These are phyloP conservation scores for Brachypodius melanocephalos DNA, from an alignment of 2,113 vertebrate species.

Conservation along the genomic window DNA sequence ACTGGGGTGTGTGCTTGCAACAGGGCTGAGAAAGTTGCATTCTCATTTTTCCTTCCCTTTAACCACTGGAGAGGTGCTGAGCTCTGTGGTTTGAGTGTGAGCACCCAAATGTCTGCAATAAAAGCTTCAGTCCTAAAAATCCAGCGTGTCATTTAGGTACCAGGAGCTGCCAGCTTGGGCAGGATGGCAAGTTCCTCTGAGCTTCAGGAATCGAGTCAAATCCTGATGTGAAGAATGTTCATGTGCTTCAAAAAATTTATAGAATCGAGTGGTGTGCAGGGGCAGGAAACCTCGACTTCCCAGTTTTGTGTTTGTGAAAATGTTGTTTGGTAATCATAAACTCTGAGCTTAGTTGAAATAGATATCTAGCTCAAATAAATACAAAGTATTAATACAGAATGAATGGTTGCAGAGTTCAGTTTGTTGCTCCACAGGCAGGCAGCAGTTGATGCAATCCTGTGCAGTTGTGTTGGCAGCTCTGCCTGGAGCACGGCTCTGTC, in stretches of 20 bases:
- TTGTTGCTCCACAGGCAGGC: background rate
- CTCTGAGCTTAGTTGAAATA: background rate
- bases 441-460: rapidly evolving
- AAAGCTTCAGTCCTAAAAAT: background rate
- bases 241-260: background rate
- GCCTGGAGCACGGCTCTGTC: background rate
- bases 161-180: background rate
- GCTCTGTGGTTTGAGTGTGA: background rate
- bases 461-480: rapidly evolving
- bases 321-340: rapidly evolving
- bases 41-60: background rate
- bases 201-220: background rate
- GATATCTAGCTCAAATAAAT: background rate
- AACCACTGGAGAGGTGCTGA: rapidly evolving
- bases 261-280: background rate
- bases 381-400: rapidly evolving
- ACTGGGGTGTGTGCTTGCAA: background rate
- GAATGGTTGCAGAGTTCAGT: background rate
- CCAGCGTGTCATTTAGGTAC: background rate
- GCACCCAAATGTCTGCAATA: background rate
- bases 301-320: background rate
- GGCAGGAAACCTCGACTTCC: background rate
- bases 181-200: background rate
- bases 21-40: background rate
- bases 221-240: background rate